Evolutionary conservation across 1,140 invertebrate species (phyloP), one percentile per base, ranked within the genome.

Genomic region (Philopotamus ludificatus): DNA sequence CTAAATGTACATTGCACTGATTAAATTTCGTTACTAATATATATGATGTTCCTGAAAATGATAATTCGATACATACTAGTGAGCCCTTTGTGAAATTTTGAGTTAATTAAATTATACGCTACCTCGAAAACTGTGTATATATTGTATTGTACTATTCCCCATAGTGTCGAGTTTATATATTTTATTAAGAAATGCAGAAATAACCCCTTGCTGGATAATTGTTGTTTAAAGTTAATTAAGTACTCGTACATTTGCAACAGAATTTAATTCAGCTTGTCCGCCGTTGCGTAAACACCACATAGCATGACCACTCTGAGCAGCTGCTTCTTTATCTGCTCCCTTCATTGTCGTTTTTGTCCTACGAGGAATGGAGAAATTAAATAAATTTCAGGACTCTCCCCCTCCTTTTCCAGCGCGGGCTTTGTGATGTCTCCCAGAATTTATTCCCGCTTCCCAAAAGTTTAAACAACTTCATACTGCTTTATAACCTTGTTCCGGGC

Each of bases 281-380:
- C 28, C 28, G 12, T 7, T 7, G 28, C 28, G 28, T 34, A 34
- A 34, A 34, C 28, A 34, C 12, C 28, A 12, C 28, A 34, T 12
- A 12, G 28, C 28, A 34, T 34, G 28, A 34, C 4, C 28, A 34
- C 4, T 4, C 28, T 34, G 12, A 34, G 28, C 28, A 34, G 28
- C 28, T 7, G 28, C 26, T 28, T 66, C 51, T 61, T 62, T 61
- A 53, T 59, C 34, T 64, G 16, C 62, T 34, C 9, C 47, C 21
- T 10, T 18, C 50, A 16, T 53, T 25, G 20, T 22, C 50, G 23
- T 25, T 45, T 45, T 45, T 45, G 44, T 16, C 9, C 4, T 51
- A 3, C 20, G 58, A 66, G 65, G 42, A 45, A 50, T 51, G 59
- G 39, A 61, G 55, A 54, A 66, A 66, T 66, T 65, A 66, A 66